Conservation (phyloP, 2,113 vertebrate species). For the Clinocottus analis region DNA sequence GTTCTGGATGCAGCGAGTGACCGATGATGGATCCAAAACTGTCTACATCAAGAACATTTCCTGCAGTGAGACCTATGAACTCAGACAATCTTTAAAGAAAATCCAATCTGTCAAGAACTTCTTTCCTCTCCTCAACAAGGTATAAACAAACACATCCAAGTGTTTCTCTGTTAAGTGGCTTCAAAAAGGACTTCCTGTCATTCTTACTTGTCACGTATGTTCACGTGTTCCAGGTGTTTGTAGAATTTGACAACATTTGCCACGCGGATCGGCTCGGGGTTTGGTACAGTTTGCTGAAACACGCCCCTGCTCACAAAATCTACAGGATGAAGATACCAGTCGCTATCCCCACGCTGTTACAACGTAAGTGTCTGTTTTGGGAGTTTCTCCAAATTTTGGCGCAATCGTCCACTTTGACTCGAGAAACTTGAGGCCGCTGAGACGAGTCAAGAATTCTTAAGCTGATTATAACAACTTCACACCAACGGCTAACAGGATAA, state of each 20-base stretch:
- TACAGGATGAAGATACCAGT: background rate
- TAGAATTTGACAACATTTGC: slow-evolving; percentile 20
- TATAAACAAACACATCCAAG: background rate
- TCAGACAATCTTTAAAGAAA: slow-evolving; percentile 27
- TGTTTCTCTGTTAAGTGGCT: background rate
- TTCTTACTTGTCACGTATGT: background rate
- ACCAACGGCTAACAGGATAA: too few species aligned
- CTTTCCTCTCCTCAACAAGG: slow-evolving; percentile 73
- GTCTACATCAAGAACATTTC: slow-evolving; percentile 62
- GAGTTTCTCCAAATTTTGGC: too few species aligned
- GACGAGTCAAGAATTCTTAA: too few species aligned
- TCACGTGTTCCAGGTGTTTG: slow-evolving; percentile 51
- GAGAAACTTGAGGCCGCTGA: too few species aligned
- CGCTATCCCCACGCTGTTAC: accelerated
- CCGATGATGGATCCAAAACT: accelerated
- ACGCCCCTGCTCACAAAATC: background rate
- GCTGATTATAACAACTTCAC: too few species aligned
- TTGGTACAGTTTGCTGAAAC: slow-evolving; percentile 59
- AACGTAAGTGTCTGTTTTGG: slow-evolving; percentile 20
- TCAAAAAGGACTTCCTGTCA: background rate
- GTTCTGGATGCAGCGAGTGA: background rate
- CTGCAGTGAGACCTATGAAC: background rate
- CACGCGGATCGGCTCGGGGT: slow-evolving; percentile 62
- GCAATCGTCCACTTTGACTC: too few species aligned
- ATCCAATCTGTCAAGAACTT: slow-evolving; percentile 13